Conservation (phyloP, 2,113 vertebrate species). For the Ovibos moschatus region DNA sequence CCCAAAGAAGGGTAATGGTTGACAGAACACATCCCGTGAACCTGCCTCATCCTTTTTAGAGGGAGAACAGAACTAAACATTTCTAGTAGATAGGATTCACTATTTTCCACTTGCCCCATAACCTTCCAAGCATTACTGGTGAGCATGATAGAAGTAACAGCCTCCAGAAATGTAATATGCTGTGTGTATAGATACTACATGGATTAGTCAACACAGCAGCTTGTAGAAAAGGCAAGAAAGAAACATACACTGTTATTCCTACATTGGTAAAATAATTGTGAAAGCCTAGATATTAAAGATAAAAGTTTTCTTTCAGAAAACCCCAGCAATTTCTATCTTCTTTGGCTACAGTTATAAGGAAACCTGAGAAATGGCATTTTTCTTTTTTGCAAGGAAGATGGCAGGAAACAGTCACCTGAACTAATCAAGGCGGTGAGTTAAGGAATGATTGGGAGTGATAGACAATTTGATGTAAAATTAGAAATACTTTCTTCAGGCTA, state of each 20-base stretch:
- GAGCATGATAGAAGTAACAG: neutral
- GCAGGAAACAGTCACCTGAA: neutral
- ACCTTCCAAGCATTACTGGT: neutral
- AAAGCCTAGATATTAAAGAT: neutral
- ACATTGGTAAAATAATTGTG: neutral
- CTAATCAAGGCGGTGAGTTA: neutral
- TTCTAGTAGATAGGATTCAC: neutral
- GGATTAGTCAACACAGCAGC: neutral
- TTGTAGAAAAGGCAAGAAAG: neutral
- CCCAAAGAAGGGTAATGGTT: neutral
- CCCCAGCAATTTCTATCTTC: neutral
- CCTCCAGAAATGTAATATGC: neutral
- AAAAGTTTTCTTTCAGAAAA: neutral
- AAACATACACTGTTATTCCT: neutral
- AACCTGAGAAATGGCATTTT: neutral
- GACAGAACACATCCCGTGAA: neutral
- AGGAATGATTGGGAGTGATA: neutral
- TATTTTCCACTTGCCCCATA: neutral
- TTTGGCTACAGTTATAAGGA: neutral
- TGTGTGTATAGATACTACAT: neutral
- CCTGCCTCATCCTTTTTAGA: neutral
- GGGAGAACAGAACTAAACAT: neutral
- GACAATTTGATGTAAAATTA: neutral
- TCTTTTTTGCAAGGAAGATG: fast-evolving
- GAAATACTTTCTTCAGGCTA: neutral